Evolutionary conservation across 2,113 vertebrate genomes (phyloP), one percentile per base, ranked within the genome.

Genomic region (Gadus chalcogrammus): DNA sequence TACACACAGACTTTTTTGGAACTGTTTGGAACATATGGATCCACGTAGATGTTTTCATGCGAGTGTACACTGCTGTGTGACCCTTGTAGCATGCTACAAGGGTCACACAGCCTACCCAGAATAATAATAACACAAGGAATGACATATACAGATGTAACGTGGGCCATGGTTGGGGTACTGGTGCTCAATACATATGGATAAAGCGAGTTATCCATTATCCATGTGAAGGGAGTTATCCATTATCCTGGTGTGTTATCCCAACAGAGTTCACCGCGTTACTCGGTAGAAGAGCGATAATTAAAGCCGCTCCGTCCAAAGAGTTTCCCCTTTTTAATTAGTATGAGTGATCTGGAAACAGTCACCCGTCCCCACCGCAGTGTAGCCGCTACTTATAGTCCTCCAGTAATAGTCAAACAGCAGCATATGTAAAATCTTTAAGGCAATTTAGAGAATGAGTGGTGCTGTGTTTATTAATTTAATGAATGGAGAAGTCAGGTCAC

Each of bases 361-460:
- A 7, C 55, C 8, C 3, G n/a, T n/a, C n/a, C 6, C 55, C 55
- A 58, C 55, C 0, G 55, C n/a, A n/a, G 55, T 58, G n/a, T 17
- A 5, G 55, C 17, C 5, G 55, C 2, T 2, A 58, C 6, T 35
- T 35, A 7, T 24, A 2, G 24, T 24, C 4, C 31, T 35, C 31
- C 4, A 5, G 16, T 58, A 17, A 58, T n/a, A n/a, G 55, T 13
- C 15, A 58, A n/a, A n/a, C 55, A n/a, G n/a, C 55, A 58, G 55
- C n/a, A 58, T 58, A 58, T 58, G 55, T 16, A 58, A 58, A 58
- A 58, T 58, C 55, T 16, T 58, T 58, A 58, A 58, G 42, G 55
- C 55, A 58, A 58, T 58, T 58, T n/a, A 17, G 55, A 16, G n/a
- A 58, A 58, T n/a, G 55, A 58, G n/a, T 16, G n/a, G 55, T 7